phyloP scores from a whole-genome alignment of 2,888 invertebrate species.

The Auanema sp. region DNA sequence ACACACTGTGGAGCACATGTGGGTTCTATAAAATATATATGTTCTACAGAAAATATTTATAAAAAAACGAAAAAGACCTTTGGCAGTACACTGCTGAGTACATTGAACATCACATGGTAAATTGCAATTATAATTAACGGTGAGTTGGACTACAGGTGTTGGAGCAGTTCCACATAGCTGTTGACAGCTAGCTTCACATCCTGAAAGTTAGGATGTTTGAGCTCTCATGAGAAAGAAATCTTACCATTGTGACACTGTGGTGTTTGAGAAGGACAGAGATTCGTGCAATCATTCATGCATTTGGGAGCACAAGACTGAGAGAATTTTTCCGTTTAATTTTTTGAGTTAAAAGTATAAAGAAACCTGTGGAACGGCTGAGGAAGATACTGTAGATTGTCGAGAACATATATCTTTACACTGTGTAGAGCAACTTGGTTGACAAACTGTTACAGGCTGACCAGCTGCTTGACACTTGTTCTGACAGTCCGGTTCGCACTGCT shows the following conservation, averaged over 20 bases:
- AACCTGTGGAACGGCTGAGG: no score
- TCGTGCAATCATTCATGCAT: constrained; percentile 39
- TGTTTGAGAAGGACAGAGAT: constrained; percentile 34
- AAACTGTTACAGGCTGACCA: no score
- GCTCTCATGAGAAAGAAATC: background rate
- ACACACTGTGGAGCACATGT: constrained; percentile 39
- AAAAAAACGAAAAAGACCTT: constrained; percentile 17
- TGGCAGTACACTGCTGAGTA: constrained; percentile 37
- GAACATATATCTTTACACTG: no score
- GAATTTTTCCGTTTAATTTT: no score
- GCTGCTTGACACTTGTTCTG: no score
- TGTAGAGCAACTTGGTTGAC: no score
- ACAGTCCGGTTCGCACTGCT: no score
- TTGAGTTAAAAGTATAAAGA: no score
- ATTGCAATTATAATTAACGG: constrained; percentile 38
- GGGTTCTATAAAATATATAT: constrained; percentile 20
- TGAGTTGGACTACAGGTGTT: constrained; percentile 32
- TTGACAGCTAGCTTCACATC: constrained; percentile 33
- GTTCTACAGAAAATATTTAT: background rate
- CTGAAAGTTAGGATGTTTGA: constrained; percentile 14
- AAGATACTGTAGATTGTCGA: no score
- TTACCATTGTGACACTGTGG: constrained; percentile 35
- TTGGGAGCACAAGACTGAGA: constrained; percentile 36
- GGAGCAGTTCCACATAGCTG: constrained; percentile 41
- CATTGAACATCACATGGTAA: constrained; percentile 42